Percentiles rank a stretch among this genome's conserved stretches.
Evolutionary conservation across 2,113 vertebrate species (phyloP).

Genomic region (Prochilodus magdalenae): DNA sequence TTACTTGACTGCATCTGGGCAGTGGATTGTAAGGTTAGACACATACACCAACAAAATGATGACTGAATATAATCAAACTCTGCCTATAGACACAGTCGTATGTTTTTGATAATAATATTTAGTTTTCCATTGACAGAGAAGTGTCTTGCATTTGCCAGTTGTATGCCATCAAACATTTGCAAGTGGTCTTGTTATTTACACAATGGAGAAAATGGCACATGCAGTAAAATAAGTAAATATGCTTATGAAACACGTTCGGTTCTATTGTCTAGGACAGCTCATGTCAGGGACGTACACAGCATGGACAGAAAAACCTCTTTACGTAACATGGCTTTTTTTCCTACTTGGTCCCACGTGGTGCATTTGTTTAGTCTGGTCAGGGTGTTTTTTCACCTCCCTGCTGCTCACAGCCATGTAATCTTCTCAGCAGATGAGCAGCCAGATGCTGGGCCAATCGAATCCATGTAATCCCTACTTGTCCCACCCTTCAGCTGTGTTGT

Average conservation of each 20-base stretch:
- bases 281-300: constrained; percentile 6
- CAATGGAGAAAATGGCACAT: background rate
- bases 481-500: constrained; percentile 19
- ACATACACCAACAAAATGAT: constrained; percentile 13
- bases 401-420: constrained; percentile 30
- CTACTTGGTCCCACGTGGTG: background rate
- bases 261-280: constrained; percentile 3
- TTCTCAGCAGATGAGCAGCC: constrained; percentile 31
- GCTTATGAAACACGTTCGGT: constrained; percentile 15
- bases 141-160: background rate
- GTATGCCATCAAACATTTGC: background rate
- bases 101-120: background rate
- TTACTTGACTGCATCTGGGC: constrained; percentile 6
- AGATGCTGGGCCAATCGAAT: constrained; percentile 43
- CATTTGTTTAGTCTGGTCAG: constrained; percentile 35
- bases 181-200: background rate
- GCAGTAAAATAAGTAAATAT: constrained; percentile 21
- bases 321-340: constrained; percentile 16
- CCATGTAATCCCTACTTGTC: background rate
- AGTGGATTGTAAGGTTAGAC: constrained; percentile 16
- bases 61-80: background rate
- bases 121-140: background rate
- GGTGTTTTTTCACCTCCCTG: background rate
- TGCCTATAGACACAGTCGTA: background rate
- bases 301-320: constrained; percentile 1